Evolutionary conservation across 2,888 invertebrate genomes (phyloP), one percentile per base, ranked within the genome.

Genomic region (Acanthacorydalis orientalis): DNA sequence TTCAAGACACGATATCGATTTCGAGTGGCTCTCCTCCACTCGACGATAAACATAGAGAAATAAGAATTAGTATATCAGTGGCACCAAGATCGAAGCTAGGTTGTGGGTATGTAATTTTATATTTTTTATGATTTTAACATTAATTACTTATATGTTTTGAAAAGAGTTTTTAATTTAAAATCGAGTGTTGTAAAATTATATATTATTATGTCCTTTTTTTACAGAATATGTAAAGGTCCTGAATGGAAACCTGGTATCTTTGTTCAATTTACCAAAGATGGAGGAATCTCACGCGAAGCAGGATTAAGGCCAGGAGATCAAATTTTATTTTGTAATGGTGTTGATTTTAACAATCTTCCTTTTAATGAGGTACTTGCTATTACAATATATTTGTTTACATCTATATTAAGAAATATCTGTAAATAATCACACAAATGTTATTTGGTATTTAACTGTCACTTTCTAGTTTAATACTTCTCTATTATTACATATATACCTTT

Each of bases 271-370:
- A 89, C 91, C 46, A 82, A 88, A 60, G 87, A 87, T 54, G 84
- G 84, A 31, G 89, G 92, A 41, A 81, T 92, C 49, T 92, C 92
- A 0, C 74, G 86, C 43, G 85, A 89, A 57, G 85, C 88, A 1
- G 92, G 92, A 0, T 68, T 95, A 12, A 74, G 86, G 57, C 86
- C 89, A 0, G 92, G 92, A 7, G 93, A 95, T 64, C 90, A 92
- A 67, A 86, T 95, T 53, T 64, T 92, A 47, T 82, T 83, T 55
- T 92, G 92, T 64, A 93, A 95, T 62, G 88, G 86, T 51, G 73
- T 80, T 48, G 80, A 82, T 59, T 82, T 82, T 60, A 69, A 74
- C 49, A 83, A 83, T 63, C 79, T 87, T 53, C 73, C 80, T 33
- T 89, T 89, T 62, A 82, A 80, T 57, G 87, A 89, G 71, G 83